Evolutionary conservation across 2,797 vertebrate species (phyloP), one percentile per base, ranked within the genome.

Genomic region (Sebastes glaucus): DNA sequence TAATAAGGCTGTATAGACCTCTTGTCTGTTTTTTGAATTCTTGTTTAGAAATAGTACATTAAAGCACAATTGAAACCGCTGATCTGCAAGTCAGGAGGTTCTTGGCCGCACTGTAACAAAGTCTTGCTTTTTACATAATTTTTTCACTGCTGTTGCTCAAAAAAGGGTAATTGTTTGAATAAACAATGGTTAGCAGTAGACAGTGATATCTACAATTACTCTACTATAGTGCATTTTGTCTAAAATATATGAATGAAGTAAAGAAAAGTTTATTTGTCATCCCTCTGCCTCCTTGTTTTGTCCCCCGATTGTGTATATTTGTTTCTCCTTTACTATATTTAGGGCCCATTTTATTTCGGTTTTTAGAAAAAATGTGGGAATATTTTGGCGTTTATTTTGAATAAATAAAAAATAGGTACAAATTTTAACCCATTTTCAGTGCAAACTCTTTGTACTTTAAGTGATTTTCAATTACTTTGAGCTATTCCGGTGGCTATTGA

Each of bases 1-100:
- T 92, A 89, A 91, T 88, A 89, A 87, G 72, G 72, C 67, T 78
- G 66, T 55, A 33, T 38, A 61, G 65, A 78, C 23, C 42, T 63
- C 9, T 83, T 42, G 30, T 78, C 78, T 81, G 60, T 81, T 89
- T 80, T 46, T 81, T 62, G 4, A 82, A 79, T 85, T 78, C 35
- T 82, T 78, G 63, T 22, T n/a, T 35, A 18, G 57, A 78, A 86
- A 70, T 11, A n/a, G 11, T 30, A 53, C 28, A 74, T 61, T 77
- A 60, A 74, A 79, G 62, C 6, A 16, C n/a, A 32, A 70, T 72
- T 86, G 28, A 68, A 86, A 62, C 5, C 20, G 9, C 11, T 11
- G 13, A 52, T 71, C 28, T 71, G 14, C 13, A 78, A 42, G 46
- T 83, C 49, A 32, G 46, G 8, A 77, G 4, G 61, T 23, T 72